Percentiles rank a stretch among this genome's conserved stretches.
Conservation (phyloP, 37 sponge, comb jelly and placozoan species). For the Dysidea cf. avara region DNA sequence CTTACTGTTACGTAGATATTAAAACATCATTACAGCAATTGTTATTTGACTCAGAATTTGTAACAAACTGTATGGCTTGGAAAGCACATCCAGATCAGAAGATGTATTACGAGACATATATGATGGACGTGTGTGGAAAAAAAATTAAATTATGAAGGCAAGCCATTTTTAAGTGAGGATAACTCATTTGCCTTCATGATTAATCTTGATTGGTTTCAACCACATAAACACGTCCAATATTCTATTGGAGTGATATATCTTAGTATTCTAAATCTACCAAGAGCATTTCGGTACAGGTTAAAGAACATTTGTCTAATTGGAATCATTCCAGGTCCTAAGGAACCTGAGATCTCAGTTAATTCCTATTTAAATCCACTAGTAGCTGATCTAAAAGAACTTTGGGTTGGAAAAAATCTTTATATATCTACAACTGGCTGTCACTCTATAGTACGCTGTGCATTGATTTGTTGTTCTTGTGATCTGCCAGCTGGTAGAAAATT, state of each 20-base stretch:
- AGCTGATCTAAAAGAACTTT: conserved; percentile 6
- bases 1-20: conserved; percentile 42
- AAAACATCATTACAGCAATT: conserved; percentile 17
- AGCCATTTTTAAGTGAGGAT: conserved; percentile 5
- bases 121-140: conserved; percentile 32
- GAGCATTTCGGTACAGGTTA: neutral
- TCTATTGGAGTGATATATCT: conserved; percentile 30
- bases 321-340: conserved; percentile 30
- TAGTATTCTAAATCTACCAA: conserved; percentile 23
- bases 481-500: conserved; percentile 39
- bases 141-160: neutral
- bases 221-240: conserved; percentile 7
- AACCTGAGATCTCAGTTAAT: conserved; percentile 9
- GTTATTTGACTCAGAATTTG: conserved; percentile 26
- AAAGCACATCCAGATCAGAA: neutral
- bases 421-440: neutral
- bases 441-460: conserved; percentile 11
- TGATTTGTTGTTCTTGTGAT: conserved; percentile 31
- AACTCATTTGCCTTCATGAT: conserved; percentile 3
- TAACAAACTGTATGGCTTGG: conserved; percentile 36
- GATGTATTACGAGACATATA: conserved; percentile 12
- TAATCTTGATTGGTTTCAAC: conserved; percentile 42
- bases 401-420: conserved; percentile 1
- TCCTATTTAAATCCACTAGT: conserved; percentile 20
- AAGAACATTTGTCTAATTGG: conserved; percentile 20